Conservation (phyloP, 2,113 vertebrate species). For the Anthoscopus minutus region DNA sequence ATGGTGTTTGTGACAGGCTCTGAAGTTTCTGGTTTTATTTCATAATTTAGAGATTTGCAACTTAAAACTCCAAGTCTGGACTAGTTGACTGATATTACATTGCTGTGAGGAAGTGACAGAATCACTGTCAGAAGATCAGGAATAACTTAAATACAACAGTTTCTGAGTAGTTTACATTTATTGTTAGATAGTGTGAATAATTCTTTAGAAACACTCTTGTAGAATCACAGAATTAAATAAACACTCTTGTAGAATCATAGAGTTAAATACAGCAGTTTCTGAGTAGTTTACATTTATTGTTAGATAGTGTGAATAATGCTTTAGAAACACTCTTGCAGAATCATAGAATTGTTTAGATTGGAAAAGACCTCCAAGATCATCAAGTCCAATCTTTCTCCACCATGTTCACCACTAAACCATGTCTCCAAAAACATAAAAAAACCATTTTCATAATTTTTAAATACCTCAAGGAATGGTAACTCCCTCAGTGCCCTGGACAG, state of each 20-base stretch:
- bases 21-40: neutral
- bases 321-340: neutral
- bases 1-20: neutral
- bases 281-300: neutral
- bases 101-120: neutral
- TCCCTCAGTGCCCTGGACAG: neutral
- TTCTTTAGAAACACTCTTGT: neutral
- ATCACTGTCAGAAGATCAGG: neutral
- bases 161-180: neutral
- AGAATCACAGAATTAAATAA: too few species aligned
- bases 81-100: neutral
- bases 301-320: neutral
- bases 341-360: neutral
- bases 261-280: too few species aligned
- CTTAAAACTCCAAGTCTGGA: neutral
- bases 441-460: neutral
- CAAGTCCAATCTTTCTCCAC: neutral
- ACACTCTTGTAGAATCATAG: too few species aligned
- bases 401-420: neutral
- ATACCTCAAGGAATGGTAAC: neutral
- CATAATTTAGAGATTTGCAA: neutral
- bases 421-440: too few species aligned
- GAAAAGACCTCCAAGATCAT: neutral
- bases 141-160: neutral
- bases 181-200: neutral